These are phyloP conservation scores for Prietella phreatophila DNA, from an alignment of 2,113 vertebrate genomes.

Conservation along the genomic window DNA sequence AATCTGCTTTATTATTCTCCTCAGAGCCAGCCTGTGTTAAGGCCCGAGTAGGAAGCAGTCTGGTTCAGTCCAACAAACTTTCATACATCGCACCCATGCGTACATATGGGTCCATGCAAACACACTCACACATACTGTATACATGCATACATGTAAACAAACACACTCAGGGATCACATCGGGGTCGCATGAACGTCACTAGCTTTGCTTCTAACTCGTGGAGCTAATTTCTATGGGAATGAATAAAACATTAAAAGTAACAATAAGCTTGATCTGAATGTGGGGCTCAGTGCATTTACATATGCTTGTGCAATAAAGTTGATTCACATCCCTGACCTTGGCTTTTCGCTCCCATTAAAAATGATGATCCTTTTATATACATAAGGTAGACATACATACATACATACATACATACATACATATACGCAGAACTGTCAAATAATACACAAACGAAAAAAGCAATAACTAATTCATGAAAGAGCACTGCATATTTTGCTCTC, in stretches of 20 bases:
- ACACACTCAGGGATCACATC: slow-evolving; percentile 25
- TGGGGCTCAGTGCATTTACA: slow-evolving; percentile 42
- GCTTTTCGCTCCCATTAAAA: slow-evolving; percentile 28
- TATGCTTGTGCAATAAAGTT: slow-evolving; percentile 51
- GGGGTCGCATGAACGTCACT: slow-evolving; percentile 36
- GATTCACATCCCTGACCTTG: slow-evolving; percentile 40
- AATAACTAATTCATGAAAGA: slow-evolving; percentile 46
- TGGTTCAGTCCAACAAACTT: slow-evolving; percentile 18
- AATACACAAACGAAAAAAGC: slow-evolving; percentile 23
- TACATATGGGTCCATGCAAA: background rate
- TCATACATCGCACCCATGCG: background rate
- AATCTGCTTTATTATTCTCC: slow-evolving; percentile 69
- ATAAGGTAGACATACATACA: background rate
- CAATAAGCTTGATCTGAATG: slow-evolving; percentile 43
- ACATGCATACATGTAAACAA: slow-evolving; percentile 5
- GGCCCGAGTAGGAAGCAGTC: slow-evolving; percentile 29
- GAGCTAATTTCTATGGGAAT: slow-evolving; percentile 46
- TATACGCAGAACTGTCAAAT: slow-evolving; percentile 18
- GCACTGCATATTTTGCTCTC: slow-evolving; percentile 15
- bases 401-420: slow-evolving; percentile 12
- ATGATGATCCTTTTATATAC: slow-evolving; percentile 38
- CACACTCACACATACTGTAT: background rate
- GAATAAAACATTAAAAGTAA: slow-evolving; percentile 58
- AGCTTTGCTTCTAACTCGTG: slow-evolving; percentile 31
- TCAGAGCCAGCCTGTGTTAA: slow-evolving; percentile 53